Conservation (phyloP, 1,140 invertebrate genomes). For the Anastatus disparis region DNA sequence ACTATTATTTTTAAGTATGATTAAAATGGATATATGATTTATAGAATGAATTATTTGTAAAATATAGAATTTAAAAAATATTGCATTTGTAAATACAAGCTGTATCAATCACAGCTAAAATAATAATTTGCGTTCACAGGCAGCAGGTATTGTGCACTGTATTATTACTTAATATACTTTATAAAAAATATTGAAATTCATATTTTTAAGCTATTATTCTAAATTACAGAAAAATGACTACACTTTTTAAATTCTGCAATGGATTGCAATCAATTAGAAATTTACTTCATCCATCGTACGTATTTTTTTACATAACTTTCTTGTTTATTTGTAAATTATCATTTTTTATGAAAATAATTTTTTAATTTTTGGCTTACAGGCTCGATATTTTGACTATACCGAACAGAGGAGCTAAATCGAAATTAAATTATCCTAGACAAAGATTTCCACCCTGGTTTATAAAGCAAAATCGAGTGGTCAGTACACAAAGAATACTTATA, state of each 20-base stretch:
- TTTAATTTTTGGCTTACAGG: not conserved
- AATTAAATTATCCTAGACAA: conserved; percentile 60
- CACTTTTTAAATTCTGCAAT: conserved; percentile 46
- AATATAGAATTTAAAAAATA: too few relatives aligned
- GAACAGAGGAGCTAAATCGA: conserved; percentile 27
- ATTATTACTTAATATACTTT: too few relatives aligned
- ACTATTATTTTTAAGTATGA: too few relatives aligned
- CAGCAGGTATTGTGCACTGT: too few relatives aligned
- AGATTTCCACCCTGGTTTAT: conserved; percentile 71
- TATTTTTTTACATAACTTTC: not conserved
- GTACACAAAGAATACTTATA: not conserved
- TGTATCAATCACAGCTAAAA: too few relatives aligned
- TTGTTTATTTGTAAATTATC: too few relatives aligned
- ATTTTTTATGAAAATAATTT: too few relatives aligned
- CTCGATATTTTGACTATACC: conserved; percentile 40
- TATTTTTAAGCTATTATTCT: not conserved
- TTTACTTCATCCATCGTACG: conserved; percentile 53
- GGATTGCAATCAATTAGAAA: conserved; percentile 45
- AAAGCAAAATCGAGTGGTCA: conserved; percentile 66
- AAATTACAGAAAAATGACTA: conserved; percentile 48
- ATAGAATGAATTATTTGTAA: too few relatives aligned
- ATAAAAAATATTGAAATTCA: too few relatives aligned
- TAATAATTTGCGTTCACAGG: too few relatives aligned
- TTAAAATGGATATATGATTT: too few relatives aligned
- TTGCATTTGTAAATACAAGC: too few relatives aligned